These are phyloP conservation scores for Hemibagrus guttatus DNA, from an alignment of 2,797 vertebrate genomes.

Conservation along the genomic window DNA sequence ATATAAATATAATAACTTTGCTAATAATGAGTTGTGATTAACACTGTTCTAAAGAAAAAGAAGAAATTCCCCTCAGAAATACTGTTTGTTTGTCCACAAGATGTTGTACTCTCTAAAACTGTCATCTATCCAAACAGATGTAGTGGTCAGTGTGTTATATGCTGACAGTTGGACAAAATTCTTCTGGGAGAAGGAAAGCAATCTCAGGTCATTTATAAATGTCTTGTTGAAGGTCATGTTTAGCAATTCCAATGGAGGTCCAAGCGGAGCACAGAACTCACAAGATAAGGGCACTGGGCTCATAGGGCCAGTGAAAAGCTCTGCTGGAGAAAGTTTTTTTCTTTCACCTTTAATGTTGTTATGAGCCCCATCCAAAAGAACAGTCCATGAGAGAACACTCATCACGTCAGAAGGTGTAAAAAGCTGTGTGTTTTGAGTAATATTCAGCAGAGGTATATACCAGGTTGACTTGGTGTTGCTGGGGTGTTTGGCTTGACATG, in stretches of 20 bases:
- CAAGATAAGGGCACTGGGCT: slow-evolving; percentile 53
- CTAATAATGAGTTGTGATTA: neutral
- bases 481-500: slow-evolving; percentile 39
- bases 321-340: slow-evolving; percentile 41
- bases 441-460: slow-evolving; percentile 30
- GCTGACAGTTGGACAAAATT: slow-evolving; percentile 21
- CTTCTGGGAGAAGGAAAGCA: slow-evolving; percentile 27
- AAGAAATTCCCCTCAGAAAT: neutral
- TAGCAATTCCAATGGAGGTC: slow-evolving; percentile 59
- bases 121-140: slow-evolving; percentile 15
- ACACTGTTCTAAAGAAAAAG: neutral
- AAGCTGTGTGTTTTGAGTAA: slow-evolving; percentile 16
- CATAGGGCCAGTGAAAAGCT: slow-evolving; percentile 33
- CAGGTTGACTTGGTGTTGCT: neutral
- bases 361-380: neutral
- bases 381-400: neutral
- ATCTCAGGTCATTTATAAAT: slow-evolving; percentile 61
- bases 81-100: neutral
- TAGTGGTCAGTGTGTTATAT: slow-evolving; percentile 28
- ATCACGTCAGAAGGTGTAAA: slow-evolving; percentile 33
- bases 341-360: slow-evolving; percentile 48
- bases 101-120: neutral
- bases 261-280: slow-evolving; percentile 31
- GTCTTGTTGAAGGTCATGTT: slow-evolving; percentile 63
- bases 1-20: neutral